Evolutionary conservation across 2,888 invertebrate genomes (phyloP).

Genomic region (Aphodius granarius): DNA sequence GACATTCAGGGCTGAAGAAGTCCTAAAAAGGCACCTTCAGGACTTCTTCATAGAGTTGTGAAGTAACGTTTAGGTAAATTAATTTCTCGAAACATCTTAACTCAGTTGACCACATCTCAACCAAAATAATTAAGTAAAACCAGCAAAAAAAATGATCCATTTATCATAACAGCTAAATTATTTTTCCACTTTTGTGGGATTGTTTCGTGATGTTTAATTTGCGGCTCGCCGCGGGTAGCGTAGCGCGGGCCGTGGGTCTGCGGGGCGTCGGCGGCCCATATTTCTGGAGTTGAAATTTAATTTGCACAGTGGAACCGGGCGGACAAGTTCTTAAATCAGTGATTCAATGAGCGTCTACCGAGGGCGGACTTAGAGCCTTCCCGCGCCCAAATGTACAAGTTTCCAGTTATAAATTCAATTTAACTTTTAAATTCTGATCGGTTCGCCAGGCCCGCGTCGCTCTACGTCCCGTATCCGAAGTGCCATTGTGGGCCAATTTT

Average conservation of each 20-base stretch:
- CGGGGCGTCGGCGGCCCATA: neutral
- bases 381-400: constrained; percentile 11
- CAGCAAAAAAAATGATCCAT: neutral
- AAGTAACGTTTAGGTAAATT: neutral
- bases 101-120: neutral
- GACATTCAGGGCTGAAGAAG: too few relatives aligned
- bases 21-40: too few relatives aligned
- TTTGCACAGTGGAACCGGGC: constrained; percentile 7
- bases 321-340: constrained; percentile 10
- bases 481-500: constrained; percentile 9
- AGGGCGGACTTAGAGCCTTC: neutral
- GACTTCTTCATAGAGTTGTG: too few relatives aligned
- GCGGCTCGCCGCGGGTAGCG: constrained; percentile 1
- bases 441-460: neutral
- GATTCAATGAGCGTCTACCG: constrained; percentile 9
- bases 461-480: neutral
- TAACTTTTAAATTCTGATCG: constrained; percentile 14
- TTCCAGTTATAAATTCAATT: constrained; percentile 15
- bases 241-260: neutral
- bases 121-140: neutral
- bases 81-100: neutral
- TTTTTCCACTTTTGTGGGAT: neutral
- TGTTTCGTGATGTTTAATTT: constrained; percentile 12
- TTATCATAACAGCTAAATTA: neutral
- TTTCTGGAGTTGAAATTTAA: constrained; percentile 13